Evolutionary conservation across 2,113 vertebrate species (phyloP), one percentile per base, ranked within the genome.

Genomic region (Sander vitreus): DNA sequence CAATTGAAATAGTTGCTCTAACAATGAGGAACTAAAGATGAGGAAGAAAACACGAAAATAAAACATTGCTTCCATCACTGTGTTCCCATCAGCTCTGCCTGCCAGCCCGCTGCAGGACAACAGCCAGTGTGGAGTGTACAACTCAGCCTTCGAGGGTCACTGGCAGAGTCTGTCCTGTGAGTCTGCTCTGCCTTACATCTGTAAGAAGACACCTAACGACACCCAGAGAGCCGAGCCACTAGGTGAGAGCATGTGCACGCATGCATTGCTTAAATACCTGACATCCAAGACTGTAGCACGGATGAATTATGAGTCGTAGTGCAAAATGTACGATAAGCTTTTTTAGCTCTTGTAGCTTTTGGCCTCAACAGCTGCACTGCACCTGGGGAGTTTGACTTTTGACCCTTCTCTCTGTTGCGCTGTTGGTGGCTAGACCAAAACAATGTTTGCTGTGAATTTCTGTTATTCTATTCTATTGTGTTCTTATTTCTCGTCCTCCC

Each of bases 141-240:
- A 94, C 89, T 93, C 96, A 0, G 91, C 91, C 33, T 6, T 63
- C 2, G 25, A 84, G 18, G 81, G 89, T 27, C 90, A 94, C 4
- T 99, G 97, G 97, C 94, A 91, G 78, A 97, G 94, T 81, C 92
- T 95, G 12, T 88, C 92, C 8, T 99, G 98, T 91, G 95, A 97
- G 47, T 95, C 95, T 8, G 91, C 94, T 45, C 93, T 98, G 80
- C 97, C 97, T 77, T 99, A 98, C 75, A 73, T 98, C 76, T 99
- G 98, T 91, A 97, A 99, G 93, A 98, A 98, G 92, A 93, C 94
- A 4, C 91, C 95, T 36, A 97, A 96, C 50, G 73, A 89, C 88
- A 94, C 92, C 59, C 84, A 59, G n/a, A 81, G 76, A 92, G 81
- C 91, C 4, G 94, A 97, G 91, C 93, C 78, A 0, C 62, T 95